Conservation (phyloP, 2,797 vertebrate genomes). For the Champsocephalus esox region DNA sequence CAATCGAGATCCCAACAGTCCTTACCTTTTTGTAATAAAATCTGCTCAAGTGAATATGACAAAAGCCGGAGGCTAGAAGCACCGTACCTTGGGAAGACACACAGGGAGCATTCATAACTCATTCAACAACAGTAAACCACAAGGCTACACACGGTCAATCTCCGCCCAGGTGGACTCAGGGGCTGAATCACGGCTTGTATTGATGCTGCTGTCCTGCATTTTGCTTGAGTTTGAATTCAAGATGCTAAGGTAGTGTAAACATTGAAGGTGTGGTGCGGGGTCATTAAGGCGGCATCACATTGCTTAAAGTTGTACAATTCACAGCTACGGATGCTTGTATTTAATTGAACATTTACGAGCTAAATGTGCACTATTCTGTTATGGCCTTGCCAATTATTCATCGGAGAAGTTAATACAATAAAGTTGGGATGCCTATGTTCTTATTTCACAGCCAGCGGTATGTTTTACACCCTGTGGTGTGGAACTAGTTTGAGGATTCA, state of each 20-base stretch:
- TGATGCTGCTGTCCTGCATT: constrained; percentile 37
- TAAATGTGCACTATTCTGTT: constrained; percentile 41
- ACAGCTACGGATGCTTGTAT: constrained; percentile 2
- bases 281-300: constrained; percentile 17
- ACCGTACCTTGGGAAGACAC: constrained; percentile 23
- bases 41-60: constrained; percentile 47
- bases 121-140: constrained; percentile 45
- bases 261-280: not conserved
- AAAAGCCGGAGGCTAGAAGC: constrained; percentile 35
- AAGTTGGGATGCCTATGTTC: constrained; percentile 45
- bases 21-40: constrained; percentile 40
- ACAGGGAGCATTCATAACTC: constrained; percentile 45
- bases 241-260: constrained; percentile 21
- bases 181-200: constrained; percentile 38
- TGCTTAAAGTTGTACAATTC: constrained; percentile 27
- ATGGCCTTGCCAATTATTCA: constrained; percentile 54
- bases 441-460: constrained; percentile 64
- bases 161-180: constrained; percentile 30
- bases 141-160: constrained; percentile 30
- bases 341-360: constrained; percentile 48
- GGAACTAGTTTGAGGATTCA: constrained; percentile 69
- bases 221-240: constrained; percentile 33
- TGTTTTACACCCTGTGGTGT: constrained; percentile 60
- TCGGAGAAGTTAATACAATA: constrained; percentile 37
- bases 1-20: constrained; percentile 52